Evolutionary conservation across 2,797 vertebrate genomes (phyloP).

Genomic region (Sebastes steindachneri): DNA sequence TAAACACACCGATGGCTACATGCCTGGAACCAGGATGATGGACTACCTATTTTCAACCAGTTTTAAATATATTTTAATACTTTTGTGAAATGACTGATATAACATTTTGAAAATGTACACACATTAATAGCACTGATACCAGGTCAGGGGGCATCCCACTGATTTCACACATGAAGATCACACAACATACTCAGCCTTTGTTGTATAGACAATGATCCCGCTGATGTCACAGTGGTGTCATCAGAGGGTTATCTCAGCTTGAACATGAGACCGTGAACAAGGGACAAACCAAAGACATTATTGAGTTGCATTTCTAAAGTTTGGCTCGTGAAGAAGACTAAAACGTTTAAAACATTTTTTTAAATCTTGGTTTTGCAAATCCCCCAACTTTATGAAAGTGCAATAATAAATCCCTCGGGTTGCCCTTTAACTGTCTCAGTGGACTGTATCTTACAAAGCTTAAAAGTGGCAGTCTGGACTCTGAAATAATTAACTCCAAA

Average conservation of each 20-base stretch:
- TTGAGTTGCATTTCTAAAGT: neutral
- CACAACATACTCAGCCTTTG: neutral
- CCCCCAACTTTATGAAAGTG: neutral
- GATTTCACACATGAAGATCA: neutral
- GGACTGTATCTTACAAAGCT: neutral
- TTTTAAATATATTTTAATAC: neutral
- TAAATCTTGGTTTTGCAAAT: neutral
- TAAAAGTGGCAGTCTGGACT: neutral
- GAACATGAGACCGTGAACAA: neutral
- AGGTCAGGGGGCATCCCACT: neutral
- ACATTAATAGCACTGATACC: too few species aligned
- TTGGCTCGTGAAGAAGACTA: neutral
- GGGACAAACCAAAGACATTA: neutral
- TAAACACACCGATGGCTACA: too few species aligned
- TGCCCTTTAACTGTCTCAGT: neutral
- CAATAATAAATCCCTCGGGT: neutral
- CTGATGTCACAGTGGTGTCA: neutral
- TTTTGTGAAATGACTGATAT: neutral
- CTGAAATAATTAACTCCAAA: neutral
- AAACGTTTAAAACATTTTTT: neutral
- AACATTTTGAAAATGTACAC: neutral
- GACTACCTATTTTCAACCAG: neutral
- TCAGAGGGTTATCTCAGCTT: neutral
- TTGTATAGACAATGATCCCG: neutral
- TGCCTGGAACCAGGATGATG: neutral